Conservation (phyloP, 2,113 vertebrate genomes). For the Proterorhinus semilunaris region DNA sequence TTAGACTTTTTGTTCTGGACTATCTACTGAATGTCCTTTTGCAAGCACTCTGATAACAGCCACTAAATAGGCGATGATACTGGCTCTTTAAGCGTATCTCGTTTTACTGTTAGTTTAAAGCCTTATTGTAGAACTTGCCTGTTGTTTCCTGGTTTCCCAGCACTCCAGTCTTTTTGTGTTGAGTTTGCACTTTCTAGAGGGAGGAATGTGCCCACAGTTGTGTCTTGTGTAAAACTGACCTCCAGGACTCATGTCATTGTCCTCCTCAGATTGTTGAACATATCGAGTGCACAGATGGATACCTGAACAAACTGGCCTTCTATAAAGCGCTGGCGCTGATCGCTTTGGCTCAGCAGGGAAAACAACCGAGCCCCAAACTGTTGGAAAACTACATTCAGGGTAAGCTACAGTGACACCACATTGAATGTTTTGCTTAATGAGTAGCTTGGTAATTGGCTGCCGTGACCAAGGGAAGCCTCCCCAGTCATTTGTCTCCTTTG, state of each 20-base stretch:
- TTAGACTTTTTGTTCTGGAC: too few species aligned
- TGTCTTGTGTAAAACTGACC: constrained; percentile 26
- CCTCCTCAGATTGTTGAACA: constrained; percentile 73
- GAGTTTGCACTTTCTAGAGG: constrained; percentile 23
- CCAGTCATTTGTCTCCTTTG: not conserved
- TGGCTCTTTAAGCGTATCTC: constrained; percentile 6
- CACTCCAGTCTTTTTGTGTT: constrained; percentile 33
- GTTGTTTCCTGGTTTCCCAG: constrained; percentile 31
- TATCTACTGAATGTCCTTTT: too few species aligned
- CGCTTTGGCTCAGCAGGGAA: constrained; percentile 79
- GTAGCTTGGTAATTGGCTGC: constrained; percentile 28
- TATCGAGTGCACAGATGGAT: constrained; percentile 68
- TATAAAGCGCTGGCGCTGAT: constrained; percentile 78
- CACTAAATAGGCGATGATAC: not conserved
- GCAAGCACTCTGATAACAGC: not conserved
- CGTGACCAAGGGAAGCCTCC: constrained; percentile 23
- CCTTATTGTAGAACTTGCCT: constrained; percentile 15
- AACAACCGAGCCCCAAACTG: constrained; percentile 76
- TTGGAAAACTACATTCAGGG: constrained; percentile 78
- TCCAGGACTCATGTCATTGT: constrained; percentile 30
- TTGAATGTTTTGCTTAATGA: constrained; percentile 51
- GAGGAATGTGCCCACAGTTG: constrained; percentile 51
- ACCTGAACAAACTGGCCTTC: constrained; percentile 73
- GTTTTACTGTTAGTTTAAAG: not conserved
- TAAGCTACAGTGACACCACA: constrained; percentile 38